phyloP scores from a whole-genome alignment of 1,140 invertebrate species.

The Eufriesea mexicana region DNA sequence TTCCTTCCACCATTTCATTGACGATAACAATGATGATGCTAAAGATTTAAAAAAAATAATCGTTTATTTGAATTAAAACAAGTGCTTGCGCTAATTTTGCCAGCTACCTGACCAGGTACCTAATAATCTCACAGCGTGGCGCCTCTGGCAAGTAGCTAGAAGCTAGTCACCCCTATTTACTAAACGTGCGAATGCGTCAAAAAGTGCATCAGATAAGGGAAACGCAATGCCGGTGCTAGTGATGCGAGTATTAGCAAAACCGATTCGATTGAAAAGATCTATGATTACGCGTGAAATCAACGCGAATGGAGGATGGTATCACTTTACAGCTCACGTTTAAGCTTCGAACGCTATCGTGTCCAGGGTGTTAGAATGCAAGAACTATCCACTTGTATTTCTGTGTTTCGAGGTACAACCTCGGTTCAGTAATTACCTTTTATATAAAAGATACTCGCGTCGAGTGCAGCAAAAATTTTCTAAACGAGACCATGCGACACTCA shows the following conservation, averaged over 20 bases:
- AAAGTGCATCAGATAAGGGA: not conserved
- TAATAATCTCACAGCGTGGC: no score
- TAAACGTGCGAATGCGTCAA: not conserved
- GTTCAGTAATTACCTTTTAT: slow-evolving; percentile 52
- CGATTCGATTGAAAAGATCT: slow-evolving; percentile 10
- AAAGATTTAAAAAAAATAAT: no score
- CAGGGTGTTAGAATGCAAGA: slow-evolving; percentile 24
- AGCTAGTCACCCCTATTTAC: slow-evolving; percentile 4
- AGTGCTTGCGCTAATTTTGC: no score
- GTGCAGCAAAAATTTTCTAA: slow-evolving; percentile 33
- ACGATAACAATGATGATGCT: no score
- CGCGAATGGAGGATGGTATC: not conserved
- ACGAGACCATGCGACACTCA: slow-evolving; percentile 13
- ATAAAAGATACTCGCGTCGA: slow-evolving; percentile 25
- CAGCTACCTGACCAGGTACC: no score
- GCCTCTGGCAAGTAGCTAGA: no score
- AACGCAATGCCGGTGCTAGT: not conserved
- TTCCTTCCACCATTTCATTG: no score
- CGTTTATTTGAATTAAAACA: no score
- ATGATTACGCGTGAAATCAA: slow-evolving; percentile 1
- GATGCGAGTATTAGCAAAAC: not conserved
- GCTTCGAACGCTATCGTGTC: not conserved
- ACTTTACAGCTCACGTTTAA: not conserved
- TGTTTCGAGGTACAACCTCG: slow-evolving; percentile 51
- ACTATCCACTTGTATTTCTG: not conserved